phyloP scores from a whole-genome alignment of 1,140 invertebrate genomes.

The Phocides pigmalion region DNA sequence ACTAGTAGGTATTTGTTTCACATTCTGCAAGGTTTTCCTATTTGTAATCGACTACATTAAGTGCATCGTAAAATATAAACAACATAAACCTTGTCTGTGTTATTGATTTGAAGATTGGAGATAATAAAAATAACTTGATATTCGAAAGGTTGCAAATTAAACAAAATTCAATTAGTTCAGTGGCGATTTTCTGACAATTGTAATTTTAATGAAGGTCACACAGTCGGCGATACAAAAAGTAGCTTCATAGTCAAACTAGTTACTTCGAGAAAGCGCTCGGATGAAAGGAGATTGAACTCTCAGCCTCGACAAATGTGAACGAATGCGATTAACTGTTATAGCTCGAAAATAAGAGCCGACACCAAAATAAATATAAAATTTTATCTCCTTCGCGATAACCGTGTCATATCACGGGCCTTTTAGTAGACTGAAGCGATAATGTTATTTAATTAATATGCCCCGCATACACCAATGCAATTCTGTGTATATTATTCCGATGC shows the following conservation, averaged over 20 bases:
- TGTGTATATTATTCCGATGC: not conserved
- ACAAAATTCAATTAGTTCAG: not conserved
- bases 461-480: not conserved
- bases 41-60: slow-evolving; percentile 12
- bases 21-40: slow-evolving; percentile 23
- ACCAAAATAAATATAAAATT: slow-evolving; percentile 19
- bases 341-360: slow-evolving; percentile 16
- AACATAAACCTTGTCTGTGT: slow-evolving; percentile 27
- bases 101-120: slow-evolving; percentile 19
- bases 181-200: slow-evolving; percentile 25
- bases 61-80: slow-evolving; percentile 29
- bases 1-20: slow-evolving; percentile 5
- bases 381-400: slow-evolving; percentile 22
- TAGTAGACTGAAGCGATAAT: slow-evolving; percentile 6
- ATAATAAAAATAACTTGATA: slow-evolving; percentile 18
- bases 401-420: slow-evolving; percentile 17
- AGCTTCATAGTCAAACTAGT: slow-evolving; percentile 25
- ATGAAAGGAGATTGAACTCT: slow-evolving; percentile 30
- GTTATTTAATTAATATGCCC: slow-evolving; percentile 13
- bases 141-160: not conserved
- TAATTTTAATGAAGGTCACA: slow-evolving; percentile 20
- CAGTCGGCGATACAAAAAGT: slow-evolving; percentile 4
- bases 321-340: slow-evolving; percentile 26
- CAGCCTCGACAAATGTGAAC: slow-evolving; percentile 26
- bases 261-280: slow-evolving; percentile 26